Conservation (phyloP, 2,888 invertebrate genomes). For the Dynastes maya region DNA sequence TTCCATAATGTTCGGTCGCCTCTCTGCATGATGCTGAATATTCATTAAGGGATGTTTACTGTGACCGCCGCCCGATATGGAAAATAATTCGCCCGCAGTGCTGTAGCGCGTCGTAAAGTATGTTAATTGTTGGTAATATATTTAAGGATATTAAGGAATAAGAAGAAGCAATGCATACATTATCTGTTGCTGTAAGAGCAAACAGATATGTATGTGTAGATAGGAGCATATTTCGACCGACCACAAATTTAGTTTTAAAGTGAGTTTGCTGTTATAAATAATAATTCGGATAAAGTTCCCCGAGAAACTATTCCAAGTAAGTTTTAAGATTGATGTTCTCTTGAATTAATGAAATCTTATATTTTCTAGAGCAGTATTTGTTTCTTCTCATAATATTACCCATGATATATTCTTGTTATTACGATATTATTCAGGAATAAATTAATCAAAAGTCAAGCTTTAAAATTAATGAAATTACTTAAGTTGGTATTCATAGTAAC, state of each 20-base stretch:
- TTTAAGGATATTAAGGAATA: conserved; percentile 17
- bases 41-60: conserved; percentile 46
- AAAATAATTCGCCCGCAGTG: conserved; percentile 40
- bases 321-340: no score
- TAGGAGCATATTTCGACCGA: no score
- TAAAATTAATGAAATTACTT: no score
- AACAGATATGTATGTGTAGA: neutral
- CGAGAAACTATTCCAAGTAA: no score
- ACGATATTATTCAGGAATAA: no score
- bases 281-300: no score
- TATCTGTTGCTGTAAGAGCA: neutral
- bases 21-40: conserved; percentile 46
- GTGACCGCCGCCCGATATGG: conserved; percentile 40
- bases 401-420: no score
- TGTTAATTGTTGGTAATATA: conserved; percentile 41
- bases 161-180: conserved; percentile 33
- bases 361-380: neutral
- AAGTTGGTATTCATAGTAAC: no score
- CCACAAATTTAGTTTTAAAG: no score
- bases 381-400: neutral
- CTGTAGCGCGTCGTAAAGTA: conserved; percentile 28
- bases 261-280: no score
- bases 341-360: no score
- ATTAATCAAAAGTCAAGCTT: no score
- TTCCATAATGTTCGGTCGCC: conserved; percentile 28